phyloP scores from a whole-genome alignment of 2,888 invertebrate species.

The Gasteruption jaculator region DNA sequence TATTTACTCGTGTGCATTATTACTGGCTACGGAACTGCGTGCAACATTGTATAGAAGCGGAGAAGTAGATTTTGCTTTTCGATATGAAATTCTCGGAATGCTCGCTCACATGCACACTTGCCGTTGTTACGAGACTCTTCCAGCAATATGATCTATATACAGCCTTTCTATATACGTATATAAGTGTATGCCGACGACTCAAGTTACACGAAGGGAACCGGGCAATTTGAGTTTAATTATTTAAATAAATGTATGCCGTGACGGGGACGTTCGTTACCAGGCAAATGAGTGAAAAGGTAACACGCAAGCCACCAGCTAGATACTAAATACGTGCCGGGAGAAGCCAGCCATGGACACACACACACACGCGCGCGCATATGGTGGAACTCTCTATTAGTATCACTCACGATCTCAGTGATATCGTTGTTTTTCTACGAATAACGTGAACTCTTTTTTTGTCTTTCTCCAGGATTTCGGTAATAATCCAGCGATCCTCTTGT shows the following conservation, averaged over 20 bases:
- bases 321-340: constrained; percentile 28
- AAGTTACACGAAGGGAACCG: constrained; percentile 17
- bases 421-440: constrained; percentile 59
- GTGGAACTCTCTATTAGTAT: constrained; percentile 35
- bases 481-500: too few species aligned
- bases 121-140: too few species aligned
- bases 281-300: constrained; percentile 46
- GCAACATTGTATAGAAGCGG: too few species aligned
- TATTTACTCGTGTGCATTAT: too few species aligned
- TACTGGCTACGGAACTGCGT: too few species aligned
- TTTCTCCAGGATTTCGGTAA: too few species aligned
- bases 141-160: too few species aligned
- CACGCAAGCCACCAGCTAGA: constrained; percentile 37
- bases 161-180: too few species aligned
- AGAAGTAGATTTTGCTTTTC: too few species aligned
- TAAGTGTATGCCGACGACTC: too few species aligned
- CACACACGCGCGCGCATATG: constrained; percentile 11
- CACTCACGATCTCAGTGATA: constrained; percentile 58
- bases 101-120: constrained; percentile 40
- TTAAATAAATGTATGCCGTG: constrained; percentile 45
- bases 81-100: constrained; percentile 41
- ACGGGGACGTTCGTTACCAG: constrained; percentile 42
- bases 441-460: too few species aligned
- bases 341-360: constrained; percentile 4
- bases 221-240: constrained; percentile 45